phyloP scores from a whole-genome alignment of 2,797 vertebrate genomes.

The Trichosurus vulpecula region DNA sequence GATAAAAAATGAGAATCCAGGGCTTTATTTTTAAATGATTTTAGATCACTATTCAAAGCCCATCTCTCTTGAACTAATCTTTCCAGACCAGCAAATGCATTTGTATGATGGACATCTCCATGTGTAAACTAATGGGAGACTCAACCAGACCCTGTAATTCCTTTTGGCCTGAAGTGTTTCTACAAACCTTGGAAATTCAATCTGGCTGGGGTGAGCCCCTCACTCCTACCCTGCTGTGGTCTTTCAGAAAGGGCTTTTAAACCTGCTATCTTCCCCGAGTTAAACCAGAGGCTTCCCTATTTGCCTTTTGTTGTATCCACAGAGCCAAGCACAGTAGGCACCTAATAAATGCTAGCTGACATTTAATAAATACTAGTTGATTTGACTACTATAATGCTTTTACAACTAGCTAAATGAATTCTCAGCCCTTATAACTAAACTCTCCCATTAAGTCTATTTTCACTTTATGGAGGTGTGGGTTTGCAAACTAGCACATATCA shows the following conservation, averaged over 20 bases:
- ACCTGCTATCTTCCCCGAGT: not conserved
- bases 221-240: no score
- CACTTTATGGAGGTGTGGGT: no score
- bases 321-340: not conserved
- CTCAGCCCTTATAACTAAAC: no score
- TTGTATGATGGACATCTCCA: constrained; percentile 42
- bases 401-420: no score
- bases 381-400: no score
- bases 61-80: not conserved
- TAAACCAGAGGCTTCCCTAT: not conserved
- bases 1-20: constrained; percentile 60
- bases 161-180: constrained; percentile 46
- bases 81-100: constrained; percentile 67
- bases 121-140: constrained; percentile 66
- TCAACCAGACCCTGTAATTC: constrained; percentile 49
- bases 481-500: no score
- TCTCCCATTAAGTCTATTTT: no score
- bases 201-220: not conserved
- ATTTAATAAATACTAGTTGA: no score
- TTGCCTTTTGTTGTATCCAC: not conserved
- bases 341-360: not conserved
- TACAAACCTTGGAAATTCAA: constrained; percentile 64
- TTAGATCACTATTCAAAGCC: constrained; percentile 37
- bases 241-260: not conserved
- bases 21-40: constrained; percentile 44